phyloP scores from a whole-genome alignment of 2,888 invertebrate genomes.

The Rotaria sp. region DNA sequence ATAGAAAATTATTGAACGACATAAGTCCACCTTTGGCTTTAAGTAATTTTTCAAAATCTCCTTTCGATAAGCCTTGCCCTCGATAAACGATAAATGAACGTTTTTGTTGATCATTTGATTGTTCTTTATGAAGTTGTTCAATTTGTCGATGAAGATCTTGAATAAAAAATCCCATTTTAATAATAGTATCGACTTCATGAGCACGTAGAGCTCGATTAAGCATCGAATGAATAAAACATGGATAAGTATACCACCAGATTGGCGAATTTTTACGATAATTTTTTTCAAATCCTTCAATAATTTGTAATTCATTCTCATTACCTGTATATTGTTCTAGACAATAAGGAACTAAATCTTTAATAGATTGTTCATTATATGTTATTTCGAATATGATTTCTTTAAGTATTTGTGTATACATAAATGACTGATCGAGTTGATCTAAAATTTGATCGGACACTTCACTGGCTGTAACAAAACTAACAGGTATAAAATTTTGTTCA shows the following conservation, averaged over 20 bases:
- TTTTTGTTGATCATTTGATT: neutral
- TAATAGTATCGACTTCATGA: neutral
- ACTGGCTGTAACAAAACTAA: neutral
- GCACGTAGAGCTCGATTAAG: neutral
- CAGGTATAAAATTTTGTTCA: neutral
- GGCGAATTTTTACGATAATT: neutral
- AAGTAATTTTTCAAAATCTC: neutral
- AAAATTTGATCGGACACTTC: neutral
- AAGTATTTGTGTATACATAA: neutral
- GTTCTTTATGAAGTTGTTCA: neutral
- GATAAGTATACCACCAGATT: neutral
- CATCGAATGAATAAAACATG: neutral
- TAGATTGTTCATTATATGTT: neutral
- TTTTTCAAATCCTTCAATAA: neutral
- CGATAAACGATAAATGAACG: neutral
- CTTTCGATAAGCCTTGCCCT: neutral
- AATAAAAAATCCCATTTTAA: conserved; percentile 7
- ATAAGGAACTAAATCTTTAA: neutral
- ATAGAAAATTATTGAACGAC: neutral
- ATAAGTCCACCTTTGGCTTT: neutral
- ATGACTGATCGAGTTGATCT: neutral
- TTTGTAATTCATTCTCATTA: neutral
- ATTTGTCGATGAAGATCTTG: conserved; percentile 15
- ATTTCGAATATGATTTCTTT: neutral
- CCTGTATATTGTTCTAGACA: neutral